Conservation (phyloP, 1,140 invertebrate genomes). For the Bursaphelenchus mucronatus region DNA sequence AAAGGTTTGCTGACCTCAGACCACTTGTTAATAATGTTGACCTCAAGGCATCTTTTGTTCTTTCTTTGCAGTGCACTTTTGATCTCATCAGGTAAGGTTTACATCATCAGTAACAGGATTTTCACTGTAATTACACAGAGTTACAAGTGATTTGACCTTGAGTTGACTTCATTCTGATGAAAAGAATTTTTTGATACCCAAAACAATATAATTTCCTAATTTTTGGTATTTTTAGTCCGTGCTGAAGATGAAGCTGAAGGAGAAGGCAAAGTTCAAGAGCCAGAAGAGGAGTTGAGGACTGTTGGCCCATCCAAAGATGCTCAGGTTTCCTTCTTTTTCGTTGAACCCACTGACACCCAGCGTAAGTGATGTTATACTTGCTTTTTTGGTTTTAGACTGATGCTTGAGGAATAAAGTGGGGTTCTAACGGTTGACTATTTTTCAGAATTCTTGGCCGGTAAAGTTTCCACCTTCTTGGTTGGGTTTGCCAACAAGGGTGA, state of each 20-base stretch:
- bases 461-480: slow-evolving; percentile 86
- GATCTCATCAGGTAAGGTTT: too few species aligned
- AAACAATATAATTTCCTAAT: too few species aligned
- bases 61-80: too few species aligned
- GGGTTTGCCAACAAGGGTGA: slow-evolving; percentile 91
- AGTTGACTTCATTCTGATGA: too few species aligned
- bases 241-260: slow-evolving; percentile 17
- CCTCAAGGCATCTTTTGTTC: too few species aligned
- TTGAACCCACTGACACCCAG: slow-evolving; percentile 71
- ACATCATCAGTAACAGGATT: too few species aligned
- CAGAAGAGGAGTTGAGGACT: slow-evolving; percentile 9
- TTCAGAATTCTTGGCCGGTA: slow-evolving; percentile 83
- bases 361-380: slow-evolving; percentile 62
- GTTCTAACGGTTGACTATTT: slow-evolving; percentile 41
- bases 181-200: too few species aligned
- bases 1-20: too few species aligned
- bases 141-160: too few species aligned
- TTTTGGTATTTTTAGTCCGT: too few species aligned
- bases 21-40: too few species aligned
- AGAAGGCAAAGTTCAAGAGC: slow-evolving; percentile 7
- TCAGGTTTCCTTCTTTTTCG: slow-evolving; percentile 85
- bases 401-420: not conserved
- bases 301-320: slow-evolving; percentile 69
- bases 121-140: too few species aligned
- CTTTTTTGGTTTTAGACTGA: slow-evolving; percentile 38